phyloP scores from a whole-genome alignment of 1,140 invertebrate species.

The Drosophila miranda region DNA sequence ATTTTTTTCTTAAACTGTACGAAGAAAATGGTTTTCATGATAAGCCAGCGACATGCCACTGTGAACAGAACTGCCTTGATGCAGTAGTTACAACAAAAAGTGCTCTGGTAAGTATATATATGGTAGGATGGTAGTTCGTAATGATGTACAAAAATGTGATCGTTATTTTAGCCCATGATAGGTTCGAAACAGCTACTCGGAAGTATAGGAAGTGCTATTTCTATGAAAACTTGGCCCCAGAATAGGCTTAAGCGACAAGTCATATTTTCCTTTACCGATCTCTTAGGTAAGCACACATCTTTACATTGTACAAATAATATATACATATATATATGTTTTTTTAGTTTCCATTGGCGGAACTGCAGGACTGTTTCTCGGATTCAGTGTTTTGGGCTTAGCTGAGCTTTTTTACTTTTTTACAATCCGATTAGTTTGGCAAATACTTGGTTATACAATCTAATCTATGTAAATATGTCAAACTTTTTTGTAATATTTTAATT shows the following conservation, averaged over 20 bases:
- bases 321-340: neutral
- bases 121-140: too few species aligned
- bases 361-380: conserved; percentile 87
- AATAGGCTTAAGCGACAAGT: conserved; percentile 68
- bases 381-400: conserved; percentile 87
- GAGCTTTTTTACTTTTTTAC: conserved; percentile 87
- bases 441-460: conserved; percentile 65
- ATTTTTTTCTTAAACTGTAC: conserved; percentile 61
- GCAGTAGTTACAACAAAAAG: conserved; percentile 50
- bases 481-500: too few species aligned
- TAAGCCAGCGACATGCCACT: conserved; percentile 38
- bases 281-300: conserved; percentile 52
- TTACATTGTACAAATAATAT: neutral
- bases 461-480: neutral
- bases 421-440: conserved; percentile 85
- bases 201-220: conserved; percentile 57
- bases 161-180: conserved; percentile 43
- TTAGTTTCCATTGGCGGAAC: conserved; percentile 87
- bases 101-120: conserved; percentile 28
- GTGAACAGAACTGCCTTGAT: conserved; percentile 66
- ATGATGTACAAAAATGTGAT: too few species aligned
- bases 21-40: conserved; percentile 19
- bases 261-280: conserved; percentile 78
- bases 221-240: conserved; percentile 62
- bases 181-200: conserved; percentile 58